These are phyloP conservation scores for Cantharis lateralis DNA, from an alignment of 2,888 invertebrate species.

Conservation along the genomic window DNA sequence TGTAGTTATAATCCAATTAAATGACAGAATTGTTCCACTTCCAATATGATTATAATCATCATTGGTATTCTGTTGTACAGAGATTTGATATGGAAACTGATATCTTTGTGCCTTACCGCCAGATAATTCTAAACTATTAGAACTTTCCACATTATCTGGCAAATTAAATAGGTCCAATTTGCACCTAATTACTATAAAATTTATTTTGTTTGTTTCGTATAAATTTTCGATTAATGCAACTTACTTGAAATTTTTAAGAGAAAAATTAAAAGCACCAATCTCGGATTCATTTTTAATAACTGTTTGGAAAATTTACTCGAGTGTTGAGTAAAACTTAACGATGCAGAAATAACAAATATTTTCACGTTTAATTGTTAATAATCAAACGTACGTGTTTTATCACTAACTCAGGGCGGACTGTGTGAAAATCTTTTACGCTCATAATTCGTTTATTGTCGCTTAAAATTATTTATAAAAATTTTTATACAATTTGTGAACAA, in stretches of 20 bases:
- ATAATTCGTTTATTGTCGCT: not conserved
- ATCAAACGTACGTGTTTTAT: not conserved
- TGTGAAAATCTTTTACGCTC: not conserved
- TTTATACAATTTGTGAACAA: not conserved
- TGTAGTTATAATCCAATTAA: slow-evolving; percentile 8
- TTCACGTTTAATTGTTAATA: not conserved
- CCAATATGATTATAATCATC: slow-evolving; percentile 10
- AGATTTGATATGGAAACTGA: slow-evolving; percentile 17
- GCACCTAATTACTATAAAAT: not conserved
- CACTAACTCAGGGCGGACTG: not conserved
- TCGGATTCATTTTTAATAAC: not conserved
- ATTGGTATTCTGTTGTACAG: not conserved
- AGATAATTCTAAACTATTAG: not conserved
- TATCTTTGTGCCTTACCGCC: slow-evolving; percentile 8
- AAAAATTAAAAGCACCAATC: not conserved
- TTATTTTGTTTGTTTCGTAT: not conserved
- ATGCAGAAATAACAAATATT: not conserved
- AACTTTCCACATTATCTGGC: not conserved
- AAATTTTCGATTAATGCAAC: not conserved
- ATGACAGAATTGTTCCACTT: slow-evolving; percentile 10
- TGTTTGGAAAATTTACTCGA: not conserved
- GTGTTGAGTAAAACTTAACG: not conserved
- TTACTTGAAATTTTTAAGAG: not conserved
- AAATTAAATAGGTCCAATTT: not conserved
- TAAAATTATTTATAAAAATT: not conserved